These are phyloP conservation scores for Amitus sp. DNA, from an alignment of 2,888 invertebrate genomes.

Conservation along the genomic window DNA sequence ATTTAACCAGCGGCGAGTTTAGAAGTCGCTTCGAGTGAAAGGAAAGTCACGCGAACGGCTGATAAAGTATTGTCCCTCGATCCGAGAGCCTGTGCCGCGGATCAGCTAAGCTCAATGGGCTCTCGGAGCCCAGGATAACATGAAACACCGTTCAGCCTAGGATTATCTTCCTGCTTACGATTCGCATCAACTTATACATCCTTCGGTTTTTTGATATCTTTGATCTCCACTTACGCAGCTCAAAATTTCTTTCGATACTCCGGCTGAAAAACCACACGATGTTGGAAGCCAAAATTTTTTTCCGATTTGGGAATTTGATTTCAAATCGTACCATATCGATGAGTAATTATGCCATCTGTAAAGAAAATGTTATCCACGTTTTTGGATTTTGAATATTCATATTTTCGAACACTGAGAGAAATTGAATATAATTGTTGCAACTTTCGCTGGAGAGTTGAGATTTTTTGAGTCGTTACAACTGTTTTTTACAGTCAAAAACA, in stretches of 20 bases:
- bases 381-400: too few species aligned
- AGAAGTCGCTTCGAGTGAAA: conserved; percentile 5
- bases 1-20: conserved; percentile 9
- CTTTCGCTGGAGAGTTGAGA: too few species aligned
- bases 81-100: conserved; percentile 48
- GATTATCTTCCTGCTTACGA: too few species aligned
- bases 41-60: too few species aligned
- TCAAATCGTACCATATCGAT: conserved; percentile 76
- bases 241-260: conserved; percentile 75
- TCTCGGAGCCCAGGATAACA: conserved; percentile 53
- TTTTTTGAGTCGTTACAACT: too few species aligned
- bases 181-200: too few species aligned
- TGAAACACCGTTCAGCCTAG: conserved; percentile 50
- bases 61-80: too few species aligned
- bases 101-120: conserved; percentile 60
- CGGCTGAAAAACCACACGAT: conserved; percentile 75
- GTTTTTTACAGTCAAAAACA: too few species aligned
- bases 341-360: conserved; percentile 79
- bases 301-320: conserved; percentile 73
- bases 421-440: too few species aligned
- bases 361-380: too few species aligned
- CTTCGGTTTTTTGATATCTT: too few species aligned
- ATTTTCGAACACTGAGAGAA: too few species aligned
- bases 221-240: conserved; percentile 63
- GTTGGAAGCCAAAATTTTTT: conserved; percentile 76